These are phyloP conservation scores for Heterodera schachtii DNA, from an alignment of 1,140 invertebrate genomes.

Conservation along the genomic window DNA sequence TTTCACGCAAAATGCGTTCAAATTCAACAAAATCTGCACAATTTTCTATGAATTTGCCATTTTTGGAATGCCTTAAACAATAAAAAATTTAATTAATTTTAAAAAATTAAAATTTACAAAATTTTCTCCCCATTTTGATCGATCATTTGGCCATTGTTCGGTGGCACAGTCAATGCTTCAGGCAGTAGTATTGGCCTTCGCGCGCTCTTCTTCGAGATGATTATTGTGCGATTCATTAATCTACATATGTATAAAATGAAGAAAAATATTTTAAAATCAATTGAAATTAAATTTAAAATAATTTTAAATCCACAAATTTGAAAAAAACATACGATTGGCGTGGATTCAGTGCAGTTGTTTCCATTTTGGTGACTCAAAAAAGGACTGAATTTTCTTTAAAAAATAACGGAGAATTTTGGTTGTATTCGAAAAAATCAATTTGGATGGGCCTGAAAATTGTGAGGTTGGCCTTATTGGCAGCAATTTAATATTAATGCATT, in stretches of 20 bases:
- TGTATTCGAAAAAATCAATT: background rate
- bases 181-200: conserved; percentile 23
- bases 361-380: background rate
- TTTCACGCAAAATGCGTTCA: background rate
- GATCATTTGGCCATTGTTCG: background rate
- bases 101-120: conserved; percentile 3
- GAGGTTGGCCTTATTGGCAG: background rate
- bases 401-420: background rate
- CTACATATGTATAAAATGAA: conserved; percentile 1
- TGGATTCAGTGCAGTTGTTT: conserved; percentile 4
- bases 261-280: conserved; percentile 3
- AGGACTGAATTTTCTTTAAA: background rate
- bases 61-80: background rate
- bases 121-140: background rate
- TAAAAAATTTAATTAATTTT: conserved; percentile 9
- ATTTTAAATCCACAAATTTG: background rate
- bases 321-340: background rate
- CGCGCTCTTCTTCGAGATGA: conserved; percentile 31
- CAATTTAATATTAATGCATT: background rate
- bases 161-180: conserved; percentile 9
- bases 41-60: background rate
- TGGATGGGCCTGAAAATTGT: background rate
- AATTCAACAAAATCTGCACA: background rate
- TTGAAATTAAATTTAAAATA: background rate
- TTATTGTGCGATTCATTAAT: conserved; percentile 28